Evolutionary conservation across 2,113 vertebrate species (phyloP).

Genomic region (Dicentrarchus labrax): DNA sequence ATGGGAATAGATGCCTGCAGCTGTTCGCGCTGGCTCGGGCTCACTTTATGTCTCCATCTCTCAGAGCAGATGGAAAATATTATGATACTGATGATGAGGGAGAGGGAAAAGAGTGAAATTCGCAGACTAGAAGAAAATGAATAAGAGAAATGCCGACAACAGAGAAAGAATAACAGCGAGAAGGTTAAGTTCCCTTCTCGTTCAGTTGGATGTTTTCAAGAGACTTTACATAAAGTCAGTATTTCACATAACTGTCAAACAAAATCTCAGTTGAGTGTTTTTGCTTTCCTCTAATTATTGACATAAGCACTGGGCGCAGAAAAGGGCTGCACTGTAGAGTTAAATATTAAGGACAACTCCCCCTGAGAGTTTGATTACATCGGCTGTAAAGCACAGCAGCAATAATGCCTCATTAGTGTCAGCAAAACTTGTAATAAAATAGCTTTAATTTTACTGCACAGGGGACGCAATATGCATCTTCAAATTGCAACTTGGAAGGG

Average conservation of each 20-base stretch:
- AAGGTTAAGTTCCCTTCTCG: neutral
- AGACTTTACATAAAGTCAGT: constrained; percentile 34
- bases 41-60: constrained; percentile 74
- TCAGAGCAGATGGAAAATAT: constrained; percentile 79
- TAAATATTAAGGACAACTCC: constrained; percentile 29
- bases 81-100: constrained; percentile 73
- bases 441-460: constrained; percentile 12
- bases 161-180: constrained; percentile 7
- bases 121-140: constrained; percentile 25
- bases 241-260: constrained; percentile 42
- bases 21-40: constrained; percentile 68
- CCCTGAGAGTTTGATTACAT: constrained; percentile 31
- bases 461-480: neutral
- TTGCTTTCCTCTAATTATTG: constrained; percentile 22
- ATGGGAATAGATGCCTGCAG: constrained; percentile 71
- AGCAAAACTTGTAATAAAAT: constrained; percentile 18
- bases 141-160: constrained; percentile 31
- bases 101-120: constrained; percentile 41
- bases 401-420: constrained; percentile 50
- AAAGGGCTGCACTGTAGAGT: constrained; percentile 7
- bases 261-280: constrained; percentile 13
- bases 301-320: constrained; percentile 11
- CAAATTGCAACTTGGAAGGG: constrained; percentile 1
- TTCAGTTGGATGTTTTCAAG: constrained; percentile 30
- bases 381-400: constrained; percentile 30